Conservation (phyloP, 1,140 invertebrate genomes). For the Akabosia matsudoensis region DNA sequence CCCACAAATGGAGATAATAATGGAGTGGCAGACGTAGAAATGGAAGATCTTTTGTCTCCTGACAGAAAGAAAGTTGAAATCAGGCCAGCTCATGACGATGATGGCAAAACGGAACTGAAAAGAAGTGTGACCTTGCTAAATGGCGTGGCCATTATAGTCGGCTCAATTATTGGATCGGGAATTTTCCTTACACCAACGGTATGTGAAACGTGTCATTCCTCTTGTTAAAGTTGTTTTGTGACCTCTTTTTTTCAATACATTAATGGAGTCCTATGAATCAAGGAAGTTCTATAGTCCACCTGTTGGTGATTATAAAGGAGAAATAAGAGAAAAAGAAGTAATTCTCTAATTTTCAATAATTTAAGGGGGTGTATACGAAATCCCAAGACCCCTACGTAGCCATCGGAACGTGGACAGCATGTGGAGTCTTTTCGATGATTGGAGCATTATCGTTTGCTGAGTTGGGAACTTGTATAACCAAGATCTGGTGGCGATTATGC, state of each 20-base stretch:
- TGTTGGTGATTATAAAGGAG: too few species aligned
- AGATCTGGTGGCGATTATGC: slow-evolving; percentile 84
- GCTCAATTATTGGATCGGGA: slow-evolving; percentile 71
- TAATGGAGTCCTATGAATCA: neutral
- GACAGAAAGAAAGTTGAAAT: slow-evolving; percentile 35
- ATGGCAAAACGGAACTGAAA: slow-evolving; percentile 62
- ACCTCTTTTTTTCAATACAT: neutral
- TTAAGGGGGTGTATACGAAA: slow-evolving; percentile 61
- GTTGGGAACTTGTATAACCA: slow-evolving; percentile 60
- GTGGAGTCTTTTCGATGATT: slow-evolving; percentile 69
- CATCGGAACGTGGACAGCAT: slow-evolving; percentile 69
- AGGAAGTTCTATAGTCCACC: neutral
- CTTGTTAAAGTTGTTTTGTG: too few species aligned
- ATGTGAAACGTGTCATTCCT: too few species aligned
- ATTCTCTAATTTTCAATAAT: too few species aligned
- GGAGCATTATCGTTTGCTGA: slow-evolving; percentile 82
- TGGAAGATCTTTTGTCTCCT: slow-evolving; percentile 18
- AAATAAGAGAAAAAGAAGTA: too few species aligned
- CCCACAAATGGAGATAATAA: slow-evolving; percentile 9
- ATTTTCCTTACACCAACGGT: slow-evolving; percentile 72
- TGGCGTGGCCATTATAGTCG: slow-evolving; percentile 81
- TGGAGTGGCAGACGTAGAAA: slow-evolving; percentile 22
- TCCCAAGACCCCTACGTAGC: slow-evolving; percentile 60
- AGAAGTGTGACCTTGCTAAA: slow-evolving; percentile 77
- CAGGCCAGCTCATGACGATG: slow-evolving; percentile 28